Evolutionary conservation across 64 coral and sea anemone genomes (phyloP), one percentile per base, ranked within the genome.

Genomic region (Trachythela sp.): DNA sequence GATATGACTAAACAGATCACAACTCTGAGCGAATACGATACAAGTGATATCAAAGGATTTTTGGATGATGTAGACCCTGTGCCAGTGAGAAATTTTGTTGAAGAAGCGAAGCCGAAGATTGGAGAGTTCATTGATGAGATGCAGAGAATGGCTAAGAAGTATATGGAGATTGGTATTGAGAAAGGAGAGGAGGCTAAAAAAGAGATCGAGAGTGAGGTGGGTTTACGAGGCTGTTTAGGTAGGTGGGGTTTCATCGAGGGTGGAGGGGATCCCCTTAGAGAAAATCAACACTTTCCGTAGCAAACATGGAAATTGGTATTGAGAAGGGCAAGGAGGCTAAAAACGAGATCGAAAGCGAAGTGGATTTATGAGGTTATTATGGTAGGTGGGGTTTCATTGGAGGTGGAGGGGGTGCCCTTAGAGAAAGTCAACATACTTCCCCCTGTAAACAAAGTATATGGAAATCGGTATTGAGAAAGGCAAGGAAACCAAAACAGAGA

Each of bases 131-230:
- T 91, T 39, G 83, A 89, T 5, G 84, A 88, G 58, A 86, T 86
- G 5, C 56, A 88, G 39, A 85, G 59, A 39, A 43, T 89, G 58
- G 89, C 89, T 7, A 88, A 40, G 31, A 86, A 94, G 31, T 52
- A 87, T 48, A 67, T 94, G 38, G 51, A 94, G 27, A 84, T 76
- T 40, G 89, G 89, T 8, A 91, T 91, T 76, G 59, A 88, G 5
- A 86, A 94, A 41, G 90, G 87, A 22, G 83, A 87, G 13, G 88
- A 91, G 60, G 90, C 90, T 29, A 91, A 88, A 83, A 89, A 90
- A n/a, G 77, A 94, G 49, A 85, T 94, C 32, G 84, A 89, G 42
- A 84, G 84, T 17, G 92, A 94, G 92, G 92, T 94, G 83, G 22
- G 22, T 59, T 8, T 30, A 20, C 11, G 11, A 45, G 42, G 4